Evolutionary conservation across 2,888 invertebrate genomes (phyloP), one percentile per base, ranked within the genome.

Genomic region (Abrostola triplasia): DNA sequence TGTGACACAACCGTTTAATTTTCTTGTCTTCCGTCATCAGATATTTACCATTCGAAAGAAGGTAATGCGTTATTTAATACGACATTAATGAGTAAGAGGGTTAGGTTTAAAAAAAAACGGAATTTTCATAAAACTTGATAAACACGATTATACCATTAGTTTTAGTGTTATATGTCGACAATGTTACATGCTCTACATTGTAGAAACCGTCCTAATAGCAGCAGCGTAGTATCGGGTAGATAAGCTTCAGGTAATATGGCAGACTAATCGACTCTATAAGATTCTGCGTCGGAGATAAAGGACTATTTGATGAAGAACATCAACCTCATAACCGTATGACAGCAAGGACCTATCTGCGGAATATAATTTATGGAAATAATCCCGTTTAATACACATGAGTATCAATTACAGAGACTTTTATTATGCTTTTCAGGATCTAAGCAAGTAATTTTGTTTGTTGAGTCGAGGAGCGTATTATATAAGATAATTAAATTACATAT

Each of bases 311-410:
- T 64, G 58, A 52, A 57, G 50, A 69, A 64, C 51, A 67, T 70
- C 51, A 69, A 60, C 57, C 55, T 75, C 76, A 76, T 79, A 83
- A 72, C 58, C 66, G 37, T 64, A 67, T 66, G 77, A 77, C 73
- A 72, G 73, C 65, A 10, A 50, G 49, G 62, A 74, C 73, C 70
- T 76, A 73, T 70, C 64, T 70, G 63, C 64, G 64, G 61, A 72
- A 59, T 58, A 70, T 79, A 79, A 79, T 81, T 82, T 79, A 80
- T 82, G 60, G 64, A 78, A 83, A 81, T 77, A 77, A 73, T 70
- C 67, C 68, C 63, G 62, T 60, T 65, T 68, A 68, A 54, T 68
- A 67, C 75, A 58, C 65, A 59, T 70, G 79, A 73, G 73, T 84
- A 79, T 78, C 80, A 81, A 82, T 82, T 73, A 78, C 63, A 42